phyloP scores from a whole-genome alignment of 2,113 vertebrate genomes.

The Cololabis saira region DNA sequence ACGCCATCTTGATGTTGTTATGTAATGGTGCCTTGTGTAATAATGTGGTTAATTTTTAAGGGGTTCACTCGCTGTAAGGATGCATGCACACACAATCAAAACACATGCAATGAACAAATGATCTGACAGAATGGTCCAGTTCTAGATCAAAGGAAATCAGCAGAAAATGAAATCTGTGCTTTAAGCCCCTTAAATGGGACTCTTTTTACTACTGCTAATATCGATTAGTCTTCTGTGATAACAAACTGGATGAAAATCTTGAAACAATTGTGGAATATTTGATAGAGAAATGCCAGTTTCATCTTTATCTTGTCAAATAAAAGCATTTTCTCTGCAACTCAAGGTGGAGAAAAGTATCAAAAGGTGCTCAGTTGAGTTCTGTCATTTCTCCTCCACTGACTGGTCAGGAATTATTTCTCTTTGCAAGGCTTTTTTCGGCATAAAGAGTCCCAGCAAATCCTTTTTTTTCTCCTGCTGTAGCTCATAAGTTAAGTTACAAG shows the following conservation, averaged over 20 bases:
- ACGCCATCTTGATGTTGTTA: constrained; percentile 13
- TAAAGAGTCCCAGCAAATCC: constrained; percentile 49
- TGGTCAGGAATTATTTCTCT: constrained; percentile 32
- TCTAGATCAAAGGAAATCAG: not conserved
- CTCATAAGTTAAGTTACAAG: constrained; percentile 54
- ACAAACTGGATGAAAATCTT: too few species aligned
- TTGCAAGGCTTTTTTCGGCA: constrained; percentile 18
- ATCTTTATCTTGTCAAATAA: constrained; percentile 7
- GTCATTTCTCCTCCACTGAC: constrained; percentile 29
- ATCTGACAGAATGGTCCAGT: not conserved
- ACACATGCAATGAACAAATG: constrained; percentile 23
- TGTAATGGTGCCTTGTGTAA: constrained; percentile 8
- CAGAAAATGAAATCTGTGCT: not conserved
- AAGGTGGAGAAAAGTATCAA: constrained; percentile 9
- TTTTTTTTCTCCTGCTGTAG: constrained; percentile 4
- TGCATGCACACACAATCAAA: constrained; percentile 13
- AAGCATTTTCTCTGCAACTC: not conserved
- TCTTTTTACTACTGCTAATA: too few species aligned
- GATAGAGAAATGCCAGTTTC: not conserved
- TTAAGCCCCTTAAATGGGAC: too few species aligned
- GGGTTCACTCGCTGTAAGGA: constrained; percentile 1
- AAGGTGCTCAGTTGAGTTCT: constrained; percentile 24
- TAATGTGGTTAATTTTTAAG: constrained; percentile 15
- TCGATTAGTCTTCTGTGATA: too few species aligned
- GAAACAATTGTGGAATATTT: not conserved